Conservation (phyloP, 2,888 invertebrate species). For the Chaitophorus viminalis region DNA sequence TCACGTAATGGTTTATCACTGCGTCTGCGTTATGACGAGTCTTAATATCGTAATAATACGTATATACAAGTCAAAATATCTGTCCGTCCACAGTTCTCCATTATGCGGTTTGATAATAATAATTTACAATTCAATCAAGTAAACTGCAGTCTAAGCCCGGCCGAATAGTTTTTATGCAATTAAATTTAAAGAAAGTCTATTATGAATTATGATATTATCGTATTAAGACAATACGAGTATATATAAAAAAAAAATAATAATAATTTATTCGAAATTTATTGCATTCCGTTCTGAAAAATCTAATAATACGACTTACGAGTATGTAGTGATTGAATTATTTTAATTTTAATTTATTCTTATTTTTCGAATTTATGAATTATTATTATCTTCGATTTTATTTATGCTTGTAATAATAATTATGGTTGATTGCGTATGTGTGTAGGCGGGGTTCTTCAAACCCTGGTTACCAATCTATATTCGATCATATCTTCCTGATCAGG, state of each 20-base stretch:
- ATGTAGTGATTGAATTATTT: not conserved
- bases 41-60: too few relatives aligned
- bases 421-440: too few relatives aligned
- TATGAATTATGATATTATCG: not conserved
- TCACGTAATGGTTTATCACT: conserved; percentile 36
- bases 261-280: not conserved
- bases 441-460: too few relatives aligned
- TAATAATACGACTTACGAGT: not conserved
- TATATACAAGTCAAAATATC: conserved; percentile 27
- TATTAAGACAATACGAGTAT: not conserved
- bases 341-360: not conserved
- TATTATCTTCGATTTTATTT: too few relatives aligned
- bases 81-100: not conserved
- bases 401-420: too few relatives aligned
- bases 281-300: not conserved
- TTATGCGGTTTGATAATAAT: not conserved
- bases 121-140: not conserved
- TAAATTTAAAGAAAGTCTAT: conserved; percentile 22
- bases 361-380: too few relatives aligned
- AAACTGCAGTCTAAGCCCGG: not conserved
- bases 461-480: too few relatives aligned
- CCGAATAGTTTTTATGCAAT: conserved; percentile 8
- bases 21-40: not conserved
- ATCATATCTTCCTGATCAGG: too few relatives aligned
- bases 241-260: not conserved